Evolutionary conservation across 2,113 vertebrate species (phyloP), one percentile per base, ranked within the genome.

Genomic region (Pachyramphus minor): DNA sequence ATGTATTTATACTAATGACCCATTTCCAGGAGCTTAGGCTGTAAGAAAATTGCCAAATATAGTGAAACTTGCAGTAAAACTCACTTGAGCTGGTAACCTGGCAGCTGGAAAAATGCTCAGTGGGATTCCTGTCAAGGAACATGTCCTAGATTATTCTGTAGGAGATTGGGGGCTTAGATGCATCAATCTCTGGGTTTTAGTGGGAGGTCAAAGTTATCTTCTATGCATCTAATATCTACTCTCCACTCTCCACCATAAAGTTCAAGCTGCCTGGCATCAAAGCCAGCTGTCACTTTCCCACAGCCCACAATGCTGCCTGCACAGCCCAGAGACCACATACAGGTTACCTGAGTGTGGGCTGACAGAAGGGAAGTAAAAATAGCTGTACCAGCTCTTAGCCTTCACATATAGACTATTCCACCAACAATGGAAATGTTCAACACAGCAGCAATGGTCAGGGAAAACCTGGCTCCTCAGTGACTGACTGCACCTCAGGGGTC

Each of bases 21-120:
- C 79, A 93, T 53, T 95, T 96, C 75, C 68, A 93, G 72, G 52
- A 95, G 92, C 93, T 96, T n/a, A 72, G n/a, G n/a, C 88, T 93
- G 52, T 63, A 95, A 86, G 47, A 92, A 90, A 94, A 92, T 81
- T 90, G 72, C 75, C 90, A 95, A 94, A 94, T 95, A 96, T 67
- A 96, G 94, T 31, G 82, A 88, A 82, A 84, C 76, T 68, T 89
- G 64, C 79, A 84, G 92, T 68, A 94, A 95, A 96, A 94, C 44
- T 90, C 92, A 90, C 59, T 94, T 7, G 5, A 90, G 88, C 90
- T 94, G 85, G 95, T 92, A 96, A 78, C 31, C 15, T 5, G 0
- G 88, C 80, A 93, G 82, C 95, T 92, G 85, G 76, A 92, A 88
- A 94, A 96, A 95, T 78, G 75, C 85, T 96, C 88, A 72, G 72